phyloP scores from a whole-genome alignment of 2,888 invertebrate genomes.

The Harpalus rufipes region DNA sequence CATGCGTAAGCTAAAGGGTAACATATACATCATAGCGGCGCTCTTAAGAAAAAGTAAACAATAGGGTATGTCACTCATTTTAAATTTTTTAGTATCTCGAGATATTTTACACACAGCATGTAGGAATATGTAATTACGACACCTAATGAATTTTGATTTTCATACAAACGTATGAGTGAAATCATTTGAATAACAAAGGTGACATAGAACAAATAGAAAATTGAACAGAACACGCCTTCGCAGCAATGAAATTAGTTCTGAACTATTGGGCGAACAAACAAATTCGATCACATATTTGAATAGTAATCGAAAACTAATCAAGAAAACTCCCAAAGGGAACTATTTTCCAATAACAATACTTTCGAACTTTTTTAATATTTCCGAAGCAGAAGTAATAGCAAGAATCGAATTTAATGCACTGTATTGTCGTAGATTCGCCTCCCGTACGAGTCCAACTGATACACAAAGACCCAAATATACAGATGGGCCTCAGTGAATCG shows the following conservation, averaged over 20 bases:
- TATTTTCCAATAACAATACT: conserved; percentile 15
- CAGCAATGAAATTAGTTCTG: background rate
- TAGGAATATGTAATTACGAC: background rate
- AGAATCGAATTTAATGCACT: no score
- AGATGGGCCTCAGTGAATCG: no score
- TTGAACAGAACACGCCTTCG: background rate
- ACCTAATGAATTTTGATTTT: background rate
- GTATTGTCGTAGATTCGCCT: no score
- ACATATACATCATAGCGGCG: no score
- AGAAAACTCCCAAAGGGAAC: conserved; percentile 2
- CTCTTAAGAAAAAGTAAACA: no score
- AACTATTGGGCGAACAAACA: conserved; percentile 28
- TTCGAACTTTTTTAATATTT: conserved; percentile 32
- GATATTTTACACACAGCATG: no score
- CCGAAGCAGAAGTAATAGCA: background rate
- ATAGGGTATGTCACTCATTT: no score
- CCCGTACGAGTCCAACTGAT: no score
- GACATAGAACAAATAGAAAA: background rate
- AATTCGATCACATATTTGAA: conserved; percentile 34
- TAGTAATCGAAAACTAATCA: conserved; percentile 43
- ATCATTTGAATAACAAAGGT: background rate
- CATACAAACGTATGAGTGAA: background rate
- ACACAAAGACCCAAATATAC: no score
- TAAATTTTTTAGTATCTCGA: no score
- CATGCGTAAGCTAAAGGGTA: no score